Evolutionary conservation across 2,888 invertebrate species (phyloP).

Genomic region (Sisyra nigra): DNA sequence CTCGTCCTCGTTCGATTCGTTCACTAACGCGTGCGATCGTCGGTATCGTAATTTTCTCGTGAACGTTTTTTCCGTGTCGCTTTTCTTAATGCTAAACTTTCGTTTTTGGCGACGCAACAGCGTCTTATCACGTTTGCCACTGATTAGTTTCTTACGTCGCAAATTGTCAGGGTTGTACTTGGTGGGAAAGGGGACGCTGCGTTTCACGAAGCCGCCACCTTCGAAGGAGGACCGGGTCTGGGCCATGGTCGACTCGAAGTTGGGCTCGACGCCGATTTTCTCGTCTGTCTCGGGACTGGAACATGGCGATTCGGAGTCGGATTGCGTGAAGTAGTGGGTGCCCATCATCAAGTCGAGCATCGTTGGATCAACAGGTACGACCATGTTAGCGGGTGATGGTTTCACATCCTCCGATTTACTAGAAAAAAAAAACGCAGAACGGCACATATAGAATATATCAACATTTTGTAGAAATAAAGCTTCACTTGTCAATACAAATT

Average conservation of each 20-base stretch:
- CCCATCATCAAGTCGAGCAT: constrained; percentile 48
- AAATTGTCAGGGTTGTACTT: constrained; percentile 26
- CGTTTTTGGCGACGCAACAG: constrained; percentile 20
- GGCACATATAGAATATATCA: no score
- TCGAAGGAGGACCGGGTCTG: constrained; percentile 22
- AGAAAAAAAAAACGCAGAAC: no score
- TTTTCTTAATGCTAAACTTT: constrained; percentile 12
- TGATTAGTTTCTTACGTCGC: constrained; percentile 32
- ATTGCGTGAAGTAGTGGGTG: constrained; percentile 32
- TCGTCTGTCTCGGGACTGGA: constrained; percentile 29
- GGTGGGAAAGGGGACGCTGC: constrained; percentile 37
- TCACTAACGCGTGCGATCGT: no score
- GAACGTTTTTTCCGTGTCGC: constrained; percentile 11
- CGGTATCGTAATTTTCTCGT: constrained; percentile 10
- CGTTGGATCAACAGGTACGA: constrained; percentile 37
- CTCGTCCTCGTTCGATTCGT: constrained; percentile 1
- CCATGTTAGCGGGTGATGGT: constrained; percentile 20
- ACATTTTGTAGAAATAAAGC: no score
- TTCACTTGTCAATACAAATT: no score
- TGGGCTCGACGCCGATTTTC: constrained; percentile 9
- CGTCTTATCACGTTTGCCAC: constrained; percentile 22
- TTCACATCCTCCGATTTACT: no score
- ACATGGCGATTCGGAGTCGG: constrained; percentile 27
- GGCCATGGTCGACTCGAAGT: constrained; percentile 22
- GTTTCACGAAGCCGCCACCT: constrained; percentile 38